A percentile compares a stretch with the other conserved stretches of the same genome.
phyloP scores from a whole-genome alignment of 2,797 vertebrate species.

The Falco columbarius region DNA sequence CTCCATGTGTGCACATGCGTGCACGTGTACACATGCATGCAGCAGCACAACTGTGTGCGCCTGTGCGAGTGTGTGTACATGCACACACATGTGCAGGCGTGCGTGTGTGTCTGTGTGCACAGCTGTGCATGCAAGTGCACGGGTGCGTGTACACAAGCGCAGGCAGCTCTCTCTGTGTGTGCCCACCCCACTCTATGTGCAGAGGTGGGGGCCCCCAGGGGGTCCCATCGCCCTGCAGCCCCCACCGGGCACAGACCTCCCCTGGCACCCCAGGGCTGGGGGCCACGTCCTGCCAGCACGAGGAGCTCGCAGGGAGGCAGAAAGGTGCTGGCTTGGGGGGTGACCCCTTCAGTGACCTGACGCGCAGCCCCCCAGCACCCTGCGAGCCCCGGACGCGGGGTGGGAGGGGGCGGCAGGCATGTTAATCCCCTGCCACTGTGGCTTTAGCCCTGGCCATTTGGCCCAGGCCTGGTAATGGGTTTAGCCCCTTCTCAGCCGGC shows the following conservation, averaged over 20 bases:
- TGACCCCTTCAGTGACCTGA: neutral
- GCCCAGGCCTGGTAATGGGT: constrained; percentile 29
- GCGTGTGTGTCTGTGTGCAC: neutral
- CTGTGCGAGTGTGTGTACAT: neutral
- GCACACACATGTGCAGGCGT: accelerated
- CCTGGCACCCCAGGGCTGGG: neutral
- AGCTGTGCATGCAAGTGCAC: accelerated
- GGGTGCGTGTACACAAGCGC: too few species aligned
- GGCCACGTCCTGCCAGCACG: neutral
- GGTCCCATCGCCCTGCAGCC: neutral
- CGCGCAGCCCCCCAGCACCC: too few species aligned
- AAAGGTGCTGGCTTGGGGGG: accelerated
- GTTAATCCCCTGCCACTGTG: neutral
- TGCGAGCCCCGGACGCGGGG: accelerated
- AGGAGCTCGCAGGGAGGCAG: neutral
- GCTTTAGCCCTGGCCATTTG: constrained; percentile 23
- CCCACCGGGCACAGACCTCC: neutral
- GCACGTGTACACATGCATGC: too few species aligned
- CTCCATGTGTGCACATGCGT: too few species aligned
- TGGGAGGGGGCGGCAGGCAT: accelerated
- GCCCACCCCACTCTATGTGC: neutral
- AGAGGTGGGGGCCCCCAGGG: neutral
- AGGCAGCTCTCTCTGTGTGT: too few species aligned
- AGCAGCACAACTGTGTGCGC: neutral
- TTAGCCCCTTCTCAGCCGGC: constrained; percentile 55